Conservation (phyloP, 2,888 invertebrate species). For the Pseudococcus viburni region DNA sequence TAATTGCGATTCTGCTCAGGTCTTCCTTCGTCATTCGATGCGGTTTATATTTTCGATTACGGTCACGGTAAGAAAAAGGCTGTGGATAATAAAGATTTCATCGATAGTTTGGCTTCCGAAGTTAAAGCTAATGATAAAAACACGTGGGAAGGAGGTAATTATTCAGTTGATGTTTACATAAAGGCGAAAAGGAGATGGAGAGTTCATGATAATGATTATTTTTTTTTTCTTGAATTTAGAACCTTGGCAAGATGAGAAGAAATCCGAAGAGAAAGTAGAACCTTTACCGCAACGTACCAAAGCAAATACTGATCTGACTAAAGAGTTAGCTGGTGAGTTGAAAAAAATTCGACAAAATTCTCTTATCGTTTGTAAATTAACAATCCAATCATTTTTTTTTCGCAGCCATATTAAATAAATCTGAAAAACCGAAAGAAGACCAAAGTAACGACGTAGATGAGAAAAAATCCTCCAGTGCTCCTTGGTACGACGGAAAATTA, state of each 20-base stretch:
- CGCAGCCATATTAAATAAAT: slow-evolving; percentile 19
- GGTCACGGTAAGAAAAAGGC: slow-evolving; percentile 68
- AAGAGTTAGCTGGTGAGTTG: slow-evolving; percentile 34
- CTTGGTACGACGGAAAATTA: background rate
- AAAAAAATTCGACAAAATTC: background rate
- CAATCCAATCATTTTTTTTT: background rate
- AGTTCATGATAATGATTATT: background rate
- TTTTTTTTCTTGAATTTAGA: background rate
- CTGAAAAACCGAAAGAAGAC: background rate
- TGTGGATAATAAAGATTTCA: slow-evolving; percentile 13
- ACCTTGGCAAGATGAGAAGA: slow-evolving; percentile 22
- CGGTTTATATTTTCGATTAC: slow-evolving; percentile 69
- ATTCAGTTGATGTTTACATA: background rate
- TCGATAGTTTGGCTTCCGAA: slow-evolving; percentile 5
- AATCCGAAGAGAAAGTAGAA: background rate
- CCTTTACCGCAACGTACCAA: slow-evolving; percentile 30
- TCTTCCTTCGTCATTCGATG: slow-evolving; percentile 68
- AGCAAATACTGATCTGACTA: background rate
- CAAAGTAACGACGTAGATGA: background rate
- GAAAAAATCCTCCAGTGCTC: background rate
- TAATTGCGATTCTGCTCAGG: background rate
- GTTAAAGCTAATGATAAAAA: background rate
- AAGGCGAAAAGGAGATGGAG: background rate
- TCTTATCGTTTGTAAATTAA: background rate
- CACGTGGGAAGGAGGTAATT: slow-evolving; percentile 53